Base-by-base conservation (phyloP, 2,888 invertebrate species). In the Sepioteuthis lessoniana region DNA sequence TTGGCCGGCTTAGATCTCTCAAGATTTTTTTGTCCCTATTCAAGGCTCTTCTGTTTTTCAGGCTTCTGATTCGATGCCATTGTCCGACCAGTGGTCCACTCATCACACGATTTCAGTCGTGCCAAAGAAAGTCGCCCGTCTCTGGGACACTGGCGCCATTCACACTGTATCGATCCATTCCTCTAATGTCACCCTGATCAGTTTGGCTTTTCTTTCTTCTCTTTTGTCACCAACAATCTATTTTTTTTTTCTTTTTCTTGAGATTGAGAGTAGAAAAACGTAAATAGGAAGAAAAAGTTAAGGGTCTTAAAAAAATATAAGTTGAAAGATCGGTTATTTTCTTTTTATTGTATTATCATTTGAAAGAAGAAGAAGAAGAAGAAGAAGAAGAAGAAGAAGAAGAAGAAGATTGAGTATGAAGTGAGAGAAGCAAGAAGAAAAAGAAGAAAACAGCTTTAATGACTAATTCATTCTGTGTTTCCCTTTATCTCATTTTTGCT, bases 101-200 rank as follows among this genome's bases (percentile, higher is more conserved):
- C 76, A 35, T n/a, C n/a, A n/a, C 19, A 16, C 76, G 76, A n/a
- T 76, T 76, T n/a, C 13, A 76, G 76, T n/a, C 76, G 76, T 16
- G n/a, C 76, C n/a, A n/a, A 76, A 76, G 76, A 35, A n/a, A 76
- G 76, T n/a, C 76, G 76, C 35, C 35, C 76, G 76, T 76, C 76
- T 76, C 76, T 76, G 76, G 76, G 76, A 76, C 76, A 76, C 76
- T n/a, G 76, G n/a, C 76, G n/a, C 76, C 76, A 35, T 76, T 76
- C n/a, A 76, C 13, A 3, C 25, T 16, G n/a, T n/a, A 76, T 76
- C 76, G 76, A 76, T 76, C n/a, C 0, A 16, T 76, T 19, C 76
- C 35, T 35, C 76, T 35, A 76, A 76, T 76, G 76, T 76, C 76
- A 76, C 76, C 76, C 76, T 76, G 76, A 76, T 76, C 76, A 76